These are phyloP conservation scores for Adrianichthys oophorus DNA, from an alignment of 2,797 vertebrate genomes.

Conservation along the genomic window DNA sequence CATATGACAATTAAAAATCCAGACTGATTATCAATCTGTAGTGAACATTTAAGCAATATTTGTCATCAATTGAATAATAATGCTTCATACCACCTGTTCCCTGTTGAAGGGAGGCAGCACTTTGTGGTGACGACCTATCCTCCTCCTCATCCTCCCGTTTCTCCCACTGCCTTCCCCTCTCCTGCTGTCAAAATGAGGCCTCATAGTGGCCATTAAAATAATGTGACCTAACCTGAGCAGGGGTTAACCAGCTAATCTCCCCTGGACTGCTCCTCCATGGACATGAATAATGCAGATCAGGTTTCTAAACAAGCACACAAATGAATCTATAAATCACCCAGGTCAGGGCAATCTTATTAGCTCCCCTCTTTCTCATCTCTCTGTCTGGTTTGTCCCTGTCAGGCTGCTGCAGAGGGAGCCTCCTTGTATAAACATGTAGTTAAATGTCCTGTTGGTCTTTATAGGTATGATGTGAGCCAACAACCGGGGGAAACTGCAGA, in stretches of 20 bases:
- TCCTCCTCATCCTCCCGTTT: conserved; percentile 26
- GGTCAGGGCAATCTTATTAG: conserved; percentile 63
- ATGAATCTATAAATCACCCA: conserved; percentile 78
- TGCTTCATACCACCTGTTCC: conserved; percentile 64
- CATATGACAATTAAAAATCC: conserved; percentile 58
- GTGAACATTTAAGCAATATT: conserved; percentile 60
- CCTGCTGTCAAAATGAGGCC: conserved; percentile 34
- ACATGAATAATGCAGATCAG: conserved; percentile 81
- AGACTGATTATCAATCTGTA: conserved; percentile 70
- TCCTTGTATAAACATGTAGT: conserved; percentile 65
- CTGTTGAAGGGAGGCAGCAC: conserved; percentile 38
- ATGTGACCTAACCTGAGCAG: conserved; percentile 75
- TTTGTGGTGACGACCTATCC: conserved; percentile 56
- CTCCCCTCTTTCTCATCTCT: conserved; percentile 25
- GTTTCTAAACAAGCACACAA: conserved; percentile 77
- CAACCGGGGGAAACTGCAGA: conserved; percentile 8
- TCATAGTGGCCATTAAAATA: conserved; percentile 74
- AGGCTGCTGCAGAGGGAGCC: conserved; percentile 50
- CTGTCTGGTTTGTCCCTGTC: conserved; percentile 51
- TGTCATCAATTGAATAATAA: conserved; percentile 76
- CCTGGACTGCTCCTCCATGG: conserved; percentile 57
- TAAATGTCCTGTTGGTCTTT: conserved; percentile 62
- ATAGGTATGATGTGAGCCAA: conserved; percentile 30
- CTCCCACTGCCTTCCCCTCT: conserved; percentile 19
- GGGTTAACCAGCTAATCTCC: conserved; percentile 79